A percentile compares a stretch with the other conserved stretches of the same genome.
These are phyloP conservation scores for Styela plicata DNA, from an alignment of 23 tunicate species.

Conservation along the genomic window DNA sequence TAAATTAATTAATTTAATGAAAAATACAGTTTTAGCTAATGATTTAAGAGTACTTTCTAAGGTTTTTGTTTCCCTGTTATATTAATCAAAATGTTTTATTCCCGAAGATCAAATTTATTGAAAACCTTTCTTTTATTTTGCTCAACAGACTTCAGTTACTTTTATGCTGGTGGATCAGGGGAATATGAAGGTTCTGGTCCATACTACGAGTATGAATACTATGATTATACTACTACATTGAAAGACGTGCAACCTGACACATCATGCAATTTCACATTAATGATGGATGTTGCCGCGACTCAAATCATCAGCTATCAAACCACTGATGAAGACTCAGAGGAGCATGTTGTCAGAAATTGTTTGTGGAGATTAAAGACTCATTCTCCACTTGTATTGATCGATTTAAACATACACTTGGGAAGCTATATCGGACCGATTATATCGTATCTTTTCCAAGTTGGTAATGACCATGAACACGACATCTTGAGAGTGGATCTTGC, in stretches of 20 bases:
- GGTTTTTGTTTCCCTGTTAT: no score
- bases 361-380: constrained; percentile 5
- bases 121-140: neutral
- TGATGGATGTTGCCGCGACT: neutral
- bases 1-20: no score
- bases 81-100: no score
- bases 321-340: neutral
- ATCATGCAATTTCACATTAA: constrained; percentile 2
- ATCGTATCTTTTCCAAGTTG: neutral
- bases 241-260: constrained; percentile 5
- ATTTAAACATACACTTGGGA: neutral
- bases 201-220: neutral
- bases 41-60: no score
- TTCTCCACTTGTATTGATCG: neutral
- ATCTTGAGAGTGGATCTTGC: constrained; percentile 13
- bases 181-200: neutral
- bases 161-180: constrained; percentile 14
- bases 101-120: neutral
- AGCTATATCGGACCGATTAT: neutral
- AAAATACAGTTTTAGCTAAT: no score
- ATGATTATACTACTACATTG: neutral
- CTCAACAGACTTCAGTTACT: neutral
- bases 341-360: neutral
- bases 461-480: constrained; percentile 19
- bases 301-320: neutral